Evolutionary conservation across 92 coral and sea anemone species (phyloP).

Genomic region (Desmophyllum pertusum): DNA sequence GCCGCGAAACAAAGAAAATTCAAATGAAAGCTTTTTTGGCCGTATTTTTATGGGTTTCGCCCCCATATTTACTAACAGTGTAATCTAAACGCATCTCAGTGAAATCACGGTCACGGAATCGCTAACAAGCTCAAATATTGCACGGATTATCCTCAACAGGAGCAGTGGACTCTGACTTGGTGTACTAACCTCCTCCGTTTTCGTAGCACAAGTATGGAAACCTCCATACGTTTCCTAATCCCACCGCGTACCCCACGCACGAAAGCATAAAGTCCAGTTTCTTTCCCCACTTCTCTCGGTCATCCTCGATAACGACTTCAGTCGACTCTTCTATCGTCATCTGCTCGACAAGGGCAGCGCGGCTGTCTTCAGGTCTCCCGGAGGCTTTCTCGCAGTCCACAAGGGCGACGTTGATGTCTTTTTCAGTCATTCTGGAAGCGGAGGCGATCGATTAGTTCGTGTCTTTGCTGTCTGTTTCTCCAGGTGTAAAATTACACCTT

Average conservation of each 20-base stretch:
- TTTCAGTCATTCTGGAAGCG: conserved; percentile 16
- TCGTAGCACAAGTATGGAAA: conserved; percentile 79
- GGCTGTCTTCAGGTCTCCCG: conserved; percentile 44
- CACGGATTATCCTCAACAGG: background rate
- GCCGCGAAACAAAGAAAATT: background rate
- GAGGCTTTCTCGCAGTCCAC: background rate
- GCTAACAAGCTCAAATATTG: background rate
- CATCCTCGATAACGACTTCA: conserved; percentile 49
- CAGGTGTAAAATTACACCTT: background rate
- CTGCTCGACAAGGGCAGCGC: conserved; percentile 48
- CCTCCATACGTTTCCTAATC: conserved; percentile 85
- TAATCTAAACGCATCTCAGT: background rate
- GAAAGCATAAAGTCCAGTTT: conserved; percentile 81
- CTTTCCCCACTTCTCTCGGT: conserved; percentile 81
- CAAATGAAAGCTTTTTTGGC: background rate
- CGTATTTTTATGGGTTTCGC: background rate
- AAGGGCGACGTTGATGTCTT: conserved; percentile 8
- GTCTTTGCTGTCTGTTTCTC: background rate
- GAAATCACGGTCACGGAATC: background rate
- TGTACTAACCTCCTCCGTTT: conserved; percentile 80
- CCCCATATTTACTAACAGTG: background rate
- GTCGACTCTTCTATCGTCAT: conserved; percentile 31
- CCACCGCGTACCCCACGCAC: conserved; percentile 81
- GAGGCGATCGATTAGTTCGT: background rate
- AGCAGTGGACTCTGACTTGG: background rate